Evolutionary conservation across 2,888 invertebrate genomes (phyloP).

Genomic region (Fragum fragum): DNA sequence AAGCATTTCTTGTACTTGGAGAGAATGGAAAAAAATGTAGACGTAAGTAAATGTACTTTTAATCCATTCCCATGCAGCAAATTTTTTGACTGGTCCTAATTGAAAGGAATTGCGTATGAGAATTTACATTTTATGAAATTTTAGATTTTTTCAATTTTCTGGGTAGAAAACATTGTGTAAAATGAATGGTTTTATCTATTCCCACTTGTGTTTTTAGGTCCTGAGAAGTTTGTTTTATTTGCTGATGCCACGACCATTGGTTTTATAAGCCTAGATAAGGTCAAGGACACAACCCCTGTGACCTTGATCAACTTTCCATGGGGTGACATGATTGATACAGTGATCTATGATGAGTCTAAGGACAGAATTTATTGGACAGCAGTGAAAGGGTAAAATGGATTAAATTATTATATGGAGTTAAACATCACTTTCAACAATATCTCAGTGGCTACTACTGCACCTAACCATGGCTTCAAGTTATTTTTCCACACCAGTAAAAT

Average conservation of each 20-base stretch:
- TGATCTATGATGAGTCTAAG: conserved; percentile 73
- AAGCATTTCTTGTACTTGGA: conserved; percentile 66
- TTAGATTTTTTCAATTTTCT: too few relatives aligned
- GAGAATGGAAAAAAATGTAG: conserved; percentile 71
- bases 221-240: conserved; percentile 78
- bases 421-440: too few relatives aligned
- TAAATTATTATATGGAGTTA: too few relatives aligned
- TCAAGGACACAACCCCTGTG: conserved; percentile 66
- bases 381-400: conserved; percentile 70
- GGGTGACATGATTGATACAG: conserved; percentile 75
- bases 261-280: conserved; percentile 75
- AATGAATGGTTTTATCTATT: too few relatives aligned
- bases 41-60: conserved; percentile 72
- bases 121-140: too few relatives aligned
- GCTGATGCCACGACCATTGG: conserved; percentile 81
- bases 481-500: too few relatives aligned
- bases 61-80: too few relatives aligned
- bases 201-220: conserved; percentile 72
- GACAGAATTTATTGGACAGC: conserved; percentile 80
- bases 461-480: too few relatives aligned
- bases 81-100: too few relatives aligned
- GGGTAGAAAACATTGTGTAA: too few relatives aligned
- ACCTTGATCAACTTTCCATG: conserved; percentile 73
- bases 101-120: too few relatives aligned
- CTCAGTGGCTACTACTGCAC: too few relatives aligned